Evolutionary conservation across 2,113 vertebrate species (phyloP).

Genomic region (Rostratula benghalensis): DNA sequence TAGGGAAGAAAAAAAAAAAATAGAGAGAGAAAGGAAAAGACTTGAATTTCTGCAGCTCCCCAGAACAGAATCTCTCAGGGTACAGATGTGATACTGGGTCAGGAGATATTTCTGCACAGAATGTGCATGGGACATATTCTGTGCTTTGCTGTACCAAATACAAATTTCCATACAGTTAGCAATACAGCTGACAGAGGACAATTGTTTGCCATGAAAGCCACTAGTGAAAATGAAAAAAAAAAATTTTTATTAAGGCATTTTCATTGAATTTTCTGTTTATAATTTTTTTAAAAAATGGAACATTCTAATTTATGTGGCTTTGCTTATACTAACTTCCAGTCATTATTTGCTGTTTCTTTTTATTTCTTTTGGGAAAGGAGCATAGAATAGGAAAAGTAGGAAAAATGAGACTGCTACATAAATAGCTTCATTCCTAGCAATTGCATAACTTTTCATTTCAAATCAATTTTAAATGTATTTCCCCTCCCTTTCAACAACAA

Average conservation of each 20-base stretch:
- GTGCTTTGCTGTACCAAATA: background rate
- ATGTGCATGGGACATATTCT: background rate
- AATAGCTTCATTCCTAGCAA: conserved; percentile 41
- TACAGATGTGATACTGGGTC: background rate
- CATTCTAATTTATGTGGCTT: conserved; percentile 3
- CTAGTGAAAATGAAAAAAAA: background rate
- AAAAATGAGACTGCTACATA: conserved; percentile 42
- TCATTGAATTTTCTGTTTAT: background rate
- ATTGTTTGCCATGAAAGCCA: background rate
- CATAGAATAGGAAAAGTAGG: background rate
- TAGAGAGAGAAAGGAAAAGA: background rate
- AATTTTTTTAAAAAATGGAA: background rate
- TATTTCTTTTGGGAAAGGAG: conserved; percentile 29
- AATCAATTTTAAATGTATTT: conserved; percentile 59
- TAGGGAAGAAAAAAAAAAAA: background rate
- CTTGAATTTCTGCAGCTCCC: background rate
- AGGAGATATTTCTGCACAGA: background rate
- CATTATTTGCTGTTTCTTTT: background rate
- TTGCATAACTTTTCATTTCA: conserved; percentile 57
- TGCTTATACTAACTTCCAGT: background rate
- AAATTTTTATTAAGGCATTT: background rate
- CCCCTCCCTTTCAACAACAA: conserved; percentile 2
- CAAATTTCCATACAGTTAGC: background rate
- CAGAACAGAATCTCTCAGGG: background rate
- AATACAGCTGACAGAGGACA: background rate